Evolutionary conservation across 2,797 vertebrate species (phyloP), one percentile per base, ranked within the genome.

Genomic region (Coregonus ussuriensis): DNA sequence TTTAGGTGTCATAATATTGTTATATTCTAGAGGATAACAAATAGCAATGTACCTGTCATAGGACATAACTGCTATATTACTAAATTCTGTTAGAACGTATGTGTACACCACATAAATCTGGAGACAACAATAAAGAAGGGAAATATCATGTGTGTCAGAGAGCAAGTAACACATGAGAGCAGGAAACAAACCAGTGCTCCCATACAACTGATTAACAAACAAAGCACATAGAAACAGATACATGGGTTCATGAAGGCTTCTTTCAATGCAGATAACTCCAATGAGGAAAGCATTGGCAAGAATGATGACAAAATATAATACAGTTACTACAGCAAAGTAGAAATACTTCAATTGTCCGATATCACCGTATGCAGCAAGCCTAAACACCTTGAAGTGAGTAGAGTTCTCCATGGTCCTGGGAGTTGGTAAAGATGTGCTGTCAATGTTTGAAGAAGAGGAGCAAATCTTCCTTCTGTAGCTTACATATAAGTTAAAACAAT

Each of bases 1-100:
- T 11, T 14, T 74, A 15, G 41, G 37, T 52, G 84, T 85, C 86
- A 91, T 88, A 6, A 66, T 66, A 11, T 21, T 65, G 6, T 78
- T 78, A 71, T 91, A 91, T 31, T 81, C 78, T 6, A 92, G 78
- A 33, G 91, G 89, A 70, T 53, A 77, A 71, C 88, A 91, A n/a
- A 91, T 90, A 0, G 88, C 86, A 0, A 89, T 52, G 51, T 91
- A 93, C 3, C 90, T 76, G 84, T 93, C 59, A 74, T 62, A 62
- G 13, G 63, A 54, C 82, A 84, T 84, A 33, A 78, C 69, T 53
- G 82, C 59, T 62, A 81, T 33, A 63, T 65, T 77, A 15, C 37
- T 51, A 72, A 72, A 68, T 52, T 84, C 79, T 5, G 65, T 18
- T 13, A 31, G n/a, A 11, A 1, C 74, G 62, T 79, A 84, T 0